Base-by-base conservation (phyloP, 53 echinoderm and acorn worm species). In the Holothuria scabra region DNA sequence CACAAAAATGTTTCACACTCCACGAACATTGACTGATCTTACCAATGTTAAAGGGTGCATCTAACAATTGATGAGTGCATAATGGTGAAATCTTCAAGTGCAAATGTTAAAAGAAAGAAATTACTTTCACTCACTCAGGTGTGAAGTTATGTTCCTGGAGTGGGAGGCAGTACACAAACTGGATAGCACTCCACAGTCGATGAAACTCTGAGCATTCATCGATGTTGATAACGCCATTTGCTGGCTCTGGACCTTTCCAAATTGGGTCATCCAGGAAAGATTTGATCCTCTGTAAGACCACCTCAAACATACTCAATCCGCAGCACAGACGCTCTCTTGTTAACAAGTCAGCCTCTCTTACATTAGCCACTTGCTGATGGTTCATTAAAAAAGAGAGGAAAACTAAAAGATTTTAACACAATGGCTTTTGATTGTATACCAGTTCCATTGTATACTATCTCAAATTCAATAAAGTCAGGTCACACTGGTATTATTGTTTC, bases 181-280 rank as follows among this genome's bases (percentile, higher is more conserved):
- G 99, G 69, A 99, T 93, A 49, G 99, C 99, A 81, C 99, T 99
- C 99, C 99, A 99, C n/a, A 99, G 85, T 66, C 99, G 76, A 84
- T 99, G 99, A 86, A 99, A 99, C 85, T 99, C 99, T 0, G 92
- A 90, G 59, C 99, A 99, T 82, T 99, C 99, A 63, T 99, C 99
- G 14, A 99, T 86, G 83, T 94, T 99, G 91, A 99, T 95, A 60
- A 99, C 95, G 12, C 99, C 99, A 61, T 99, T 99, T 48, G 89
- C 78, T 3, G 99, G 99, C 35, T 95, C 91, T 48, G 91, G 85
- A 2, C 99, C 99, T 13, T 88, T 84, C 94, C 94, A 95, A 19
- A 87, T 87, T 1, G 91, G 87, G 48, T 99, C 99, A 55, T 95
- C 93, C 13, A 99, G 86, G 93, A 95, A 99, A 48, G 94, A 91